Conservation (phyloP, 2,113 vertebrate species). For the Deroptyus accipitrinus region DNA sequence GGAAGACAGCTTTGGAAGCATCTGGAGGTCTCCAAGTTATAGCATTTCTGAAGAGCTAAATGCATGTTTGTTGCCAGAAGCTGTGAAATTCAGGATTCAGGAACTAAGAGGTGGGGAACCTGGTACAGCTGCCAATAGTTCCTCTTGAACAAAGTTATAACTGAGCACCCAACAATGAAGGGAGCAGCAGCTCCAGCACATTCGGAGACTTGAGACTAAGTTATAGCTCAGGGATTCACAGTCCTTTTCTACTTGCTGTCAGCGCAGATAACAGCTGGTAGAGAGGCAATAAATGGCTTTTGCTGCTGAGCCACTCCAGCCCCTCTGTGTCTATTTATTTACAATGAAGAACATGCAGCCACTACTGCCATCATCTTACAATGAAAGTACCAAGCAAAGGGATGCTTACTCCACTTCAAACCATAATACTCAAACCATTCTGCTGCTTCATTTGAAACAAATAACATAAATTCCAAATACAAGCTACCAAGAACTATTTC, state of each 20-base stretch:
- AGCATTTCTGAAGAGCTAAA: neutral
- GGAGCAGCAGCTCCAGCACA: neutral
- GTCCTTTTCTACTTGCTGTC: neutral
- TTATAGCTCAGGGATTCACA: neutral
- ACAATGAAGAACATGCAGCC: neutral
- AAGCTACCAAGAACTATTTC: neutral
- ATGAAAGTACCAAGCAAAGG: neutral
- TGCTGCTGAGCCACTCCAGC: neutral
- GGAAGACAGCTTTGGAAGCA: slow-evolving; percentile 5
- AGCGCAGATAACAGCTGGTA: neutral
- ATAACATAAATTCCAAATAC: neutral
- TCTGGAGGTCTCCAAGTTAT: neutral
- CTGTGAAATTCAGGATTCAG: neutral
- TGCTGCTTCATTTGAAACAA: neutral
- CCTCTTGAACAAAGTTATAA: neutral
- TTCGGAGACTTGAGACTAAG: neutral
- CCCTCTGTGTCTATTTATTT: neutral
- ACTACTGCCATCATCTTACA: neutral
- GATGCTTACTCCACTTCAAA: neutral
- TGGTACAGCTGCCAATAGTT: neutral
- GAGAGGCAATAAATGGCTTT: neutral
- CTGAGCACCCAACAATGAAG: neutral
- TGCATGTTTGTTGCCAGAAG: neutral
- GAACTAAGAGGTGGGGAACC: neutral
- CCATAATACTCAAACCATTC: rapidly evolving